These are phyloP conservation scores for Nylanderia fulva DNA, from an alignment of 1,140 invertebrate genomes.

Conservation along the genomic window DNA sequence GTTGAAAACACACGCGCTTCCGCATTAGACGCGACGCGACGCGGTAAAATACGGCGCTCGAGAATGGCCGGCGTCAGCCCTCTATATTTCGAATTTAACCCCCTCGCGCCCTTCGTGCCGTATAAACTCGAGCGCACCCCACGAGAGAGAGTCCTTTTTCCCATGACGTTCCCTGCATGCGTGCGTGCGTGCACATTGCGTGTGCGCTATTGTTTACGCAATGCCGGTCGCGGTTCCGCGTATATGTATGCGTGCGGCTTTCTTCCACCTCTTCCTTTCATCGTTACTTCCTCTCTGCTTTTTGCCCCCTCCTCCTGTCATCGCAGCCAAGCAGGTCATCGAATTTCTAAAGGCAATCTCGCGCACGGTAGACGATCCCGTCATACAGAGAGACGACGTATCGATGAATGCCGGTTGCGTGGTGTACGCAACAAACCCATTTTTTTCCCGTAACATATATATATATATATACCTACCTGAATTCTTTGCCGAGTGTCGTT, in stretches of 20 bases:
- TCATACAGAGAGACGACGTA: conserved; percentile 30
- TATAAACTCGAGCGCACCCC: not conserved
- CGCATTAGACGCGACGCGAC: conserved; percentile 3
- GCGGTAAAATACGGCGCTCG: conserved; percentile 16
- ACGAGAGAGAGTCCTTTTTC: conserved; percentile 67
- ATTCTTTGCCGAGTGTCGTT: conserved; percentile 6
- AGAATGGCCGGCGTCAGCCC: not conserved
- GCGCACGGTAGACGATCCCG: not conserved
- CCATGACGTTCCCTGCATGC: conserved; percentile 55
- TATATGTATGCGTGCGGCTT: conserved; percentile 30
- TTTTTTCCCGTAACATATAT: not conserved
- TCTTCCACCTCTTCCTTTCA: conserved; percentile 49
- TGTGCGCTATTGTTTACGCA: conserved; percentile 79
- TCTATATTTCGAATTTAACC: conserved; percentile 60
- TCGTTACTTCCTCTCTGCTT: conserved; percentile 40
- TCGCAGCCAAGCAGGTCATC: conserved; percentile 40
- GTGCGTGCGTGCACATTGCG: conserved; percentile 58
- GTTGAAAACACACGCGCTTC: conserved; percentile 8
- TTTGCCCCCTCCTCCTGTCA: not conserved
- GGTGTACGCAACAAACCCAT: not conserved
- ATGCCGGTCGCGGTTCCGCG: conserved; percentile 70
- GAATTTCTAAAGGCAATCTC: conserved; percentile 46
- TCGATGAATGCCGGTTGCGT: conserved; percentile 37
- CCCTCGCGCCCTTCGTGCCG: not conserved
- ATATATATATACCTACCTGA: no score